Evolutionary conservation across 2,797 vertebrate genomes (phyloP), one percentile per base, ranked within the genome.

Genomic region (Pseudopleuronectes americanus): DNA sequence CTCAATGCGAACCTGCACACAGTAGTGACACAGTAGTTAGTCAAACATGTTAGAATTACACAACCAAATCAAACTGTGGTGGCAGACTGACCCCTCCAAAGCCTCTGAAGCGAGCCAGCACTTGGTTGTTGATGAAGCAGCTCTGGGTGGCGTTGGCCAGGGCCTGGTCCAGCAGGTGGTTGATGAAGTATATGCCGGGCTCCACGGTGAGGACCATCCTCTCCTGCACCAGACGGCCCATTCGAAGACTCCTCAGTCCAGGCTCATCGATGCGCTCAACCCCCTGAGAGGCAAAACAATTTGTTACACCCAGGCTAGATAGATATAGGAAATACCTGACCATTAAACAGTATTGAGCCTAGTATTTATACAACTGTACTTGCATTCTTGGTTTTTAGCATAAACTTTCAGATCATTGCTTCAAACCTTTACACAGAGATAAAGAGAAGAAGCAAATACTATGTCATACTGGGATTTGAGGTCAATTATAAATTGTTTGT

Each of bases 161-260:
- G 0, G 97, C 97, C 64, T 96, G 90, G n/a, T 99, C 94, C 90
- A 99, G 92, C 26, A 99, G 93, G 81, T 91, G 96, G 87, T 97
- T 87, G n/a, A 99, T 99, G 93, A 99, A 99, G 87, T 99, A 99
- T 72, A 99, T 97, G 47, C 97, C 97, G 0, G 97, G 97, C 84
- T 99, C 97, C 26, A 99, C 90, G 0, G 97, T 99, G 71, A 99
- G 95, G 69, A 99, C 97, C 98, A 99, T 99, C 77, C 96, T 92
- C 38, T 93, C 93, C 86, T 93, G 83, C 67, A 99, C 95, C 68
- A 49, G 68, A 2, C 97, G 95, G 0, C 96, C 94, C 0, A 98
- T 99, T 3, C 96, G 94, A 57, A 99, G 93, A 83, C 94, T 97
- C 41, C 73, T 92, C 63, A 99, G 94, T 6, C 97, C 98, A 0